These are phyloP conservation scores for Andrena bucephala DNA, from an alignment of 2,888 invertebrate species.

Conservation along the genomic window DNA sequence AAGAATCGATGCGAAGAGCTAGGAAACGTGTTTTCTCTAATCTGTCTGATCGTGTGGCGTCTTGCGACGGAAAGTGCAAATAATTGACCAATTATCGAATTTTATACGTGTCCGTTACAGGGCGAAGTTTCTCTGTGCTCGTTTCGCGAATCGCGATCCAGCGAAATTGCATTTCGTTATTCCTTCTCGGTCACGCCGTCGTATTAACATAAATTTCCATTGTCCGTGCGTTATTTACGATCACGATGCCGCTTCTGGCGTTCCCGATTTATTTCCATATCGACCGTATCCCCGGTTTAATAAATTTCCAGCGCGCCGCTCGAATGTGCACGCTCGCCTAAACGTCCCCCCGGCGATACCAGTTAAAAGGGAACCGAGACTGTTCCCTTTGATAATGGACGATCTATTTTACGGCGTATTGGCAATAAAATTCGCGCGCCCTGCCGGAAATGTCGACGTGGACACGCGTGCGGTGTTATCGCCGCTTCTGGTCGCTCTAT, in stretches of 20 bases:
- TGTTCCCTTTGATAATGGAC: constrained; percentile 35
- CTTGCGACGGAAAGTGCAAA: too few species aligned
- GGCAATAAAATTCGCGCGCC: constrained; percentile 8
- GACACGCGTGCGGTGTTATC: not conserved
- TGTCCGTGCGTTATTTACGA: constrained; percentile 52
- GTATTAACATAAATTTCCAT: constrained; percentile 64
- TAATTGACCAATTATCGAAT: too few species aligned
- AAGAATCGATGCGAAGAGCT: too few species aligned
- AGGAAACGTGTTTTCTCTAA: too few species aligned
- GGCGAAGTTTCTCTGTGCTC: not conserved
- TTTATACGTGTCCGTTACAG: too few species aligned
- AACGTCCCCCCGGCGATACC: not conserved
- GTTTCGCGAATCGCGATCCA: not conserved
- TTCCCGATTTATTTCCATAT: constrained; percentile 51
- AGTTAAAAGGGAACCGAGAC: constrained; percentile 30
- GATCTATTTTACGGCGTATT: constrained; percentile 24
- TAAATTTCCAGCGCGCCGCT: constrained; percentile 35
- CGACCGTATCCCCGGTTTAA: constrained; percentile 39
- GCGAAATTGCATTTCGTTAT: constrained; percentile 53
- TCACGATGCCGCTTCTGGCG: constrained; percentile 48
- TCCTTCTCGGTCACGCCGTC: constrained; percentile 30
- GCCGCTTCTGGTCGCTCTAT: not conserved
- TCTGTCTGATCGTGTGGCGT: too few species aligned
- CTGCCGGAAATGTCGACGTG: constrained; percentile 7
- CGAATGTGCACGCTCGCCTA: constrained; percentile 27